A percentile compares a stretch with the other conserved stretches of the same genome.
Conservation (phyloP, 2,888 invertebrate species). For the Phyllotreta striolata region DNA sequence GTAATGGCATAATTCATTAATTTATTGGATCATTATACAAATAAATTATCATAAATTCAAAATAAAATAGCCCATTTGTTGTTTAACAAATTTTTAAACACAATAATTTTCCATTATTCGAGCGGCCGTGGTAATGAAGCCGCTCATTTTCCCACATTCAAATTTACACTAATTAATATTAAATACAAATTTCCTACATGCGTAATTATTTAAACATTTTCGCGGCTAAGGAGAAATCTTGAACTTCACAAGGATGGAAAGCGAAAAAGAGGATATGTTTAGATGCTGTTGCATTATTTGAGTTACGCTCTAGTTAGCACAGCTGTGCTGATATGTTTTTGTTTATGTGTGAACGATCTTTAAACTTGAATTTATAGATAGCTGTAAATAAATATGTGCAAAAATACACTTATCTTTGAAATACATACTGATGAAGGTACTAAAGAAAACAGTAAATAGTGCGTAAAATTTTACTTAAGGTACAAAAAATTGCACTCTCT, state of each 20-base stretch:
- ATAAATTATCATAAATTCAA: too few relatives aligned
- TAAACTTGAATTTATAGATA: constrained; percentile 6
- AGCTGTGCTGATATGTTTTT: constrained; percentile 1
- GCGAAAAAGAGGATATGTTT: constrained; percentile 10
- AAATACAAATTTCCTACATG: background rate
- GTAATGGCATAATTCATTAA: too few relatives aligned
- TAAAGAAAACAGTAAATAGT: too few relatives aligned
- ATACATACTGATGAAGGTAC: too few relatives aligned
- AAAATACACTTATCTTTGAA: too few relatives aligned
- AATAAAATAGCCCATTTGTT: too few relatives aligned
- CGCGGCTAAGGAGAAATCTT: constrained; percentile 11
- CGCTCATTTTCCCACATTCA: background rate
- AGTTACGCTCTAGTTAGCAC: constrained; percentile 6
- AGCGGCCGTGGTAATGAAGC: too few relatives aligned
- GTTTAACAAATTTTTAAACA: background rate
- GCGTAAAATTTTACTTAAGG: too few relatives aligned
- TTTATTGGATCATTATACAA: too few relatives aligned
- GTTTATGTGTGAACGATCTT: background rate
- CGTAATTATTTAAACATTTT: constrained; percentile 1
- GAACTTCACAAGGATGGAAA: constrained; percentile 9
- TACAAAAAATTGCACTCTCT: too few relatives aligned
- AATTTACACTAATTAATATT: background rate
- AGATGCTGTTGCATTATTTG: background rate
- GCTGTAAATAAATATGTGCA: too few relatives aligned
- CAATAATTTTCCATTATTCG: background rate